Evolutionary conservation across 2,888 invertebrate genomes (phyloP).

Genomic region (Metacarcinus magister): DNA sequence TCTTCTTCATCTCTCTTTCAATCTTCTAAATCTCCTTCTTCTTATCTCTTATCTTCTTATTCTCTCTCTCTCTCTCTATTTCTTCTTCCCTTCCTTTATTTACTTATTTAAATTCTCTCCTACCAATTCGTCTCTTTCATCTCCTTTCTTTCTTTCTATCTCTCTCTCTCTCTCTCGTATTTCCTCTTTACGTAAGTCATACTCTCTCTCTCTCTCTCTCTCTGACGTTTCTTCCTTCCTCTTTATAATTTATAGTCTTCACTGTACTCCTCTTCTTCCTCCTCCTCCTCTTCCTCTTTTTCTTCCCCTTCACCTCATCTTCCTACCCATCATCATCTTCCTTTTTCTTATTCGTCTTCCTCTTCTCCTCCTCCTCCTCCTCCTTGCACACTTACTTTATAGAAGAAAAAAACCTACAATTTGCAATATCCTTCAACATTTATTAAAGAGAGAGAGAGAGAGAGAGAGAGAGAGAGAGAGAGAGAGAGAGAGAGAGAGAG

Average conservation of each 20-base stretch:
- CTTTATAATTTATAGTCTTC: background rate
- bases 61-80: no score
- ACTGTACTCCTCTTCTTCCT: background rate
- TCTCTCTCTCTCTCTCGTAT: no score
- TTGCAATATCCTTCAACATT: background rate
- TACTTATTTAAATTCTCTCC: no score
- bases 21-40: no score
- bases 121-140: no score
- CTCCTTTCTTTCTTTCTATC: no score
- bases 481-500: no score
- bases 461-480: no score
- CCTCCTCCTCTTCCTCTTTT: background rate
- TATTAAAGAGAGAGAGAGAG: background rate
- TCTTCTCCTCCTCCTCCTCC: background rate
- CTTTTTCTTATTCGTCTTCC: background rate
- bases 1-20: no score
- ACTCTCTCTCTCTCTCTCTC: background rate
- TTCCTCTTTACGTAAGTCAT: no score
- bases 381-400: background rate
- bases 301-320: background rate
- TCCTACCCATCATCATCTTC: background rate
- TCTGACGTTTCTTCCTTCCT: slow-evolving; percentile 12
- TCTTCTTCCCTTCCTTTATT: no score
- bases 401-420: background rate
- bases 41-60: no score